Evolutionary conservation across 2,888 invertebrate species (phyloP).

Genomic region (Agrochola lychnidis): DNA sequence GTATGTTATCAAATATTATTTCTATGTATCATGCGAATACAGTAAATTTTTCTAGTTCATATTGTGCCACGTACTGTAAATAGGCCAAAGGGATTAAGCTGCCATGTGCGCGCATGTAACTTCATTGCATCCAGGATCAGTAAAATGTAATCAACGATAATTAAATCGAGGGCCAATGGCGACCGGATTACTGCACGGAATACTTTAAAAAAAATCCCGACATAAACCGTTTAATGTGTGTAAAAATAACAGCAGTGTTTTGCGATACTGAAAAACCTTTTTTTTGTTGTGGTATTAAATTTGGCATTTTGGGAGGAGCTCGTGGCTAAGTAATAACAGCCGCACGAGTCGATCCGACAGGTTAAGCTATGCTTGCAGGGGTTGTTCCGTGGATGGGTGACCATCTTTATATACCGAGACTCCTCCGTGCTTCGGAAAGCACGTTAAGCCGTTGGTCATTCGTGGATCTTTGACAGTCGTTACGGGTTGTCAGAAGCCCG

Average conservation of each 20-base stretch:
- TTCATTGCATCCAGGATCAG: constrained; percentile 51
- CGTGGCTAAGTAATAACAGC: no score
- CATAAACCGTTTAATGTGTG: constrained; percentile 34
- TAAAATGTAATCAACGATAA: constrained; percentile 57
- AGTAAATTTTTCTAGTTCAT: constrained; percentile 1
- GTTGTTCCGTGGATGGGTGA: no score
- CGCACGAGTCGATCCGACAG: no score
- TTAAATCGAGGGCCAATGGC: constrained; percentile 49
- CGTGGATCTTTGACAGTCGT: no score
- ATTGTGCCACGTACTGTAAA: constrained; percentile 11
- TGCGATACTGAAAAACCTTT: not conserved
- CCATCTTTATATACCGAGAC: no score
- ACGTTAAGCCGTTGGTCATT: no score
- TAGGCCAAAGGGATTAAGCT: constrained; percentile 43
- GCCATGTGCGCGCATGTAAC: constrained; percentile 32
- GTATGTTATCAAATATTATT: not conserved
- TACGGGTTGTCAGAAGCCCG: no score
- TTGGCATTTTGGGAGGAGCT: no score
- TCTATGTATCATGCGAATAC: not conserved
- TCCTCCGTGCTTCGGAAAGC: no score
- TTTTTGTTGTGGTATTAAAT: not conserved
- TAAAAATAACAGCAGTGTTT: constrained; percentile 27
- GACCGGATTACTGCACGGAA: constrained; percentile 28
- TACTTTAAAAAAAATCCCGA: constrained; percentile 4
- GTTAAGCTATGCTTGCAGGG: no score